Base-by-base conservation (phyloP, 2,797 vertebrate species). In the Botia almorhae region DNA sequence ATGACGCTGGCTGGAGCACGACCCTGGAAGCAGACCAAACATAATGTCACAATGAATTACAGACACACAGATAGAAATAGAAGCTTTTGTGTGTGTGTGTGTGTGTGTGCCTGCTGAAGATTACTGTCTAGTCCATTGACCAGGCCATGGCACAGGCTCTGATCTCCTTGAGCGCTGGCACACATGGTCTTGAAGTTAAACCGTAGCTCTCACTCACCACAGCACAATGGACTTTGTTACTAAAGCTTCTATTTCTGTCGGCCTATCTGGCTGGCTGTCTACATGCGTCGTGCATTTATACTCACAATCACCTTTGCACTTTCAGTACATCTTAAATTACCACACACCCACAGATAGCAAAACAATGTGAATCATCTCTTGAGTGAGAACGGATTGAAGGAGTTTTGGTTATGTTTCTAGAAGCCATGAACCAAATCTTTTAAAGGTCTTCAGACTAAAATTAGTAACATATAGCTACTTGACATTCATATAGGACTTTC, bases 31-130 rank as follows among this genome's bases (percentile, higher is more conserved):
- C 72, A 74, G 21, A 81, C 67, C 70, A 43, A 71, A 85, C 81
- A 85, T 78, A 64, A 77, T 76, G 78, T 80, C 48, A 83, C 61
- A 43, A 83, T 78, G 64, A 80, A 84, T 85, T 88, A 82, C 48
- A 72, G 80, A 77, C 76, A 81, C 61, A 36, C 2, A 51, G 10
- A 69, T 60, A n/a, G 33, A 81, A 68, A 81, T 67, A 83, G 61
- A 77, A 61, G 51, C 53, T 60, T 71, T 82, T 84, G 64, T 84
- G 56, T 80, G 13, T 65, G 19, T 60, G 63, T 83, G 56, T 84
- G 69, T 82, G 61, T 39, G 33, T 26, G 23, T 26, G 23, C 63
- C 17, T 71, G 60, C 46, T 73, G 12, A 67, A 68, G 53, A 82
- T 84, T 81, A 80, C 60, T 39, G 63, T 68, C 39, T 65, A 51